Percentiles rank a stretch among this genome's conserved stretches.
Evolutionary conservation across 2,797 vertebrate species (phyloP).

Genomic region (Spondyliosoma cantharus): DNA sequence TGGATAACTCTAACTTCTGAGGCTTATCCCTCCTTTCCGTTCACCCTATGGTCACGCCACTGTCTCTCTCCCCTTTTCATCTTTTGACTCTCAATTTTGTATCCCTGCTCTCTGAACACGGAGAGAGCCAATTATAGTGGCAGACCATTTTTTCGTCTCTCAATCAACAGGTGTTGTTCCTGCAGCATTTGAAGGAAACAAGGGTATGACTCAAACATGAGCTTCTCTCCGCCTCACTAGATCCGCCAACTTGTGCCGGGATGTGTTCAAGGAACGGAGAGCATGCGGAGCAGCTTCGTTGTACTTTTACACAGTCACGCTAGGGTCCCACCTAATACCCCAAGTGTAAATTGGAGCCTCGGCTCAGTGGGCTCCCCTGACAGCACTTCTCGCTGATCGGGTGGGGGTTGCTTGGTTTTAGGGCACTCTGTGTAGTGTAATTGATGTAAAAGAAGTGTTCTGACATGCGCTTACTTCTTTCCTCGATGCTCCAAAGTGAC

Average conservation of each 20-base stretch:
- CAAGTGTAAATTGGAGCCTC: conserved; percentile 79
- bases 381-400: conserved; percentile 66
- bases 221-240: conserved; percentile 53
- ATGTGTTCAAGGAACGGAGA: conserved; percentile 55
- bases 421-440: conserved; percentile 69
- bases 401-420: conserved; percentile 46
- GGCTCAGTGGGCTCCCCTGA: conserved; percentile 75
- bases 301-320: conserved; percentile 73
- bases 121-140: conserved; percentile 67
- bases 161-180: conserved; percentile 74
- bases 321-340: conserved; percentile 79
- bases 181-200: conserved; percentile 45
- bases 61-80: conserved; percentile 28
- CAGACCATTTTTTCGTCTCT: conserved; percentile 41
- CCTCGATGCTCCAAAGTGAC: conserved; percentile 66
- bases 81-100: conserved; percentile 32
- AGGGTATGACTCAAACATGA: conserved; percentile 82
- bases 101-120: conserved; percentile 26
- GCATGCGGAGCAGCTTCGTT: conserved; percentile 54
- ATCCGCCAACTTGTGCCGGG: conserved; percentile 52
- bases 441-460: conserved; percentile 78
- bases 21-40: conserved; percentile 62
- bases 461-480: conserved; percentile 64
- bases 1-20: conserved; percentile 60
- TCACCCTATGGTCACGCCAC: conserved; percentile 27